Base-by-base conservation (phyloP, 2,888 invertebrate species). In the Apodemia duryi region DNA sequence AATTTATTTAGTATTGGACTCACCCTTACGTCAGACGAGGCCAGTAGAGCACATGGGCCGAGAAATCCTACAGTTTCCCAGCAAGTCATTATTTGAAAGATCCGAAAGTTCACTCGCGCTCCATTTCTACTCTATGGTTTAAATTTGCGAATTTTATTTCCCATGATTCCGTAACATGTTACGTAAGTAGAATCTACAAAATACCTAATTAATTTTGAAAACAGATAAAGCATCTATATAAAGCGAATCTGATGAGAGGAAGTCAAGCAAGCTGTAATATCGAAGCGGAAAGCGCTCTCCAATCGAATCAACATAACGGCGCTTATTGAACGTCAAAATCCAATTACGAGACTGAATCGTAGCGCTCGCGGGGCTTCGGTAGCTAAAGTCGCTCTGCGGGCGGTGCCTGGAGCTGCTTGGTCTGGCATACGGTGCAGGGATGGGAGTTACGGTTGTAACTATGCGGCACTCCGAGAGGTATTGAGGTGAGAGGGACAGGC, bases 281-380 rank as follows among this genome's bases (percentile, higher is more conserved):
- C 79, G 84, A 88, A 88, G 89, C 88, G 85, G 83, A 85, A 89
- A 89, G 90, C 90, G 80, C 82, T 85, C 78, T 81, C 85, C 86
- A 86, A 89, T 88, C 83, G 85, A 86, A 88, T 86, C 78, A 85
- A 83, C 83, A 83, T 79, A 85, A 84, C 49, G 49, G n/a, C 49
- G 85, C 82, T 82, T 87, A 89, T 87, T 79, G 87, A 90, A 87
- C 86, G 87, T 84, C 78, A 88, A 87, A 89, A 90, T 88, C 87
- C 85, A 91, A 90, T 91, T 91, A 91, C 91, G 79, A 91, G 91
- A 76, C 86, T 90, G 88, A 91, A 91, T 78, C 90, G 89, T 77
- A 91, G 89, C 79, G 85, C 86, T 78, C 91, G 86, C 79, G 90
- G 88, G 84, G 87, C 87, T 86, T 88, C 86, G 74, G 85, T 82